A percentile compares a stretch with the other conserved stretches of the same genome.
Evolutionary conservation across 2,888 invertebrate genomes (phyloP).

Genomic region (Drosophila seclusa): DNA sequence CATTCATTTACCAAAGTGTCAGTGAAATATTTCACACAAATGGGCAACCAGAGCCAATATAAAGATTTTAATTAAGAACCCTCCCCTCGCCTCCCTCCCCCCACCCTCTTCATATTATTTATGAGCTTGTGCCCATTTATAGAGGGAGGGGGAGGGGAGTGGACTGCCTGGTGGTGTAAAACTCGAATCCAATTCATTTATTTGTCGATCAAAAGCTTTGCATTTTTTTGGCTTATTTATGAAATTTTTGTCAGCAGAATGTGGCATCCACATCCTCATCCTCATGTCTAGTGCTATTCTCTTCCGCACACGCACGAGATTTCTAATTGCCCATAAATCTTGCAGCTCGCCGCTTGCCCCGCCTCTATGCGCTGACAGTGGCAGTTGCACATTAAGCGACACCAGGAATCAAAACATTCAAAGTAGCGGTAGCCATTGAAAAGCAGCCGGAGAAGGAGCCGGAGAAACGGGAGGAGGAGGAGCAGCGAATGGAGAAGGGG

Average conservation of each 20-base stretch:
- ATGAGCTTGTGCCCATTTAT: conserved; percentile 47
- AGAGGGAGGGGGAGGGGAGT: background rate
- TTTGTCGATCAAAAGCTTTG: conserved; percentile 64
- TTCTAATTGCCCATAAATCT: conserved; percentile 76
- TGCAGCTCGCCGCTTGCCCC: conserved; percentile 27
- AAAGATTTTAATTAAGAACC: conserved; percentile 71
- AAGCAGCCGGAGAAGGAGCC: background rate
- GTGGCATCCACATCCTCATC: conserved; percentile 16
- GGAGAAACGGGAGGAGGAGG: background rate
- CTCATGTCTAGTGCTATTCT: background rate
- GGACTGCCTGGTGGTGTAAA: conserved; percentile 1
- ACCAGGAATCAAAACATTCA: conserved; percentile 70
- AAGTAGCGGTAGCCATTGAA: conserved; percentile 25
- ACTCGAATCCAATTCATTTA: conserved; percentile 39
- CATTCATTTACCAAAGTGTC: conserved; percentile 55
- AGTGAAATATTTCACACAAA: conserved; percentile 57
- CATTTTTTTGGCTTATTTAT: conserved; percentile 53
- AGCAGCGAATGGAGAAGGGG: background rate
- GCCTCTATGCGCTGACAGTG: conserved; percentile 8
- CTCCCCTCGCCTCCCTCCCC: background rate
- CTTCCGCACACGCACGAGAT: conserved; percentile 50
- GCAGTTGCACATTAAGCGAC: conserved; percentile 75
- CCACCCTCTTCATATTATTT: conserved; percentile 50
- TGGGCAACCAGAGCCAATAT: conserved; percentile 48
- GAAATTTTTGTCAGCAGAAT: conserved; percentile 12